Percentiles rank a stretch among this genome's conserved stretches.
These are phyloP conservation scores for Pseudomyrmex cubaensis DNA, from an alignment of 1,140 invertebrate species.

Conservation along the genomic window DNA sequence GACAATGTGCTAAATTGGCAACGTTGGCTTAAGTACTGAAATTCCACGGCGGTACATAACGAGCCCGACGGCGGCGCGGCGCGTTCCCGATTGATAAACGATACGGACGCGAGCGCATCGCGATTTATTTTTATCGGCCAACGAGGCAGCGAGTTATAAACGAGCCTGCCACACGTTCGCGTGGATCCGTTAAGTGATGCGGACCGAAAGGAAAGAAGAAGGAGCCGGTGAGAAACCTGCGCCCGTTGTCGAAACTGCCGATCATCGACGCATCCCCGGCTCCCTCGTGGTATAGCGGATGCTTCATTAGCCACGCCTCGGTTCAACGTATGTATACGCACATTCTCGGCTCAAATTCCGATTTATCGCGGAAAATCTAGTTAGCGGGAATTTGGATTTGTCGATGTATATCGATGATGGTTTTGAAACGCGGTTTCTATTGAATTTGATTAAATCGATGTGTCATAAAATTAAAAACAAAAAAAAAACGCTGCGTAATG, in stretches of 20 bases:
- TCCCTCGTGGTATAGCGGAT: slow-evolving; percentile 47
- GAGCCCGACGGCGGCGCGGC: slow-evolving; percentile 23
- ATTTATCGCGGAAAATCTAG: slow-evolving; percentile 67
- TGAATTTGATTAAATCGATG: too few relatives aligned
- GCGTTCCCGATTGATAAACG: slow-evolving; percentile 50
- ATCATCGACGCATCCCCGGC: slow-evolving; percentile 59
- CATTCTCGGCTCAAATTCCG: slow-evolving; percentile 43
- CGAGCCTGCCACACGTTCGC: slow-evolving; percentile 44
- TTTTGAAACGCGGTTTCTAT: background rate
- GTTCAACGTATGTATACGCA: background rate
- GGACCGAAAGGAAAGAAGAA: background rate
- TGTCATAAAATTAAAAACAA: too few relatives aligned
- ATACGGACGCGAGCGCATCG: slow-evolving; percentile 20
- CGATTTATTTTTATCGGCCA: slow-evolving; percentile 37
- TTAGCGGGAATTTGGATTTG: slow-evolving; percentile 53
- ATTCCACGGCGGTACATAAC: slow-evolving; percentile 23
- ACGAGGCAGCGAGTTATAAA: slow-evolving; percentile 40
- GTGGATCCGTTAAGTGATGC: slow-evolving; percentile 44
- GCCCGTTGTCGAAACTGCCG: slow-evolving; percentile 48
- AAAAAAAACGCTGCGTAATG: too few relatives aligned
- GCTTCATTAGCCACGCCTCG: slow-evolving; percentile 63
- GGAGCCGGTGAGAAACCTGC: slow-evolving; percentile 43
- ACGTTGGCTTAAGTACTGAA: slow-evolving; percentile 42
- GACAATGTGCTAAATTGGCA: slow-evolving; percentile 44
- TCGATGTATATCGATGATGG: background rate